Base-by-base conservation (phyloP, 2,888 invertebrate genomes). In the Drosophila parthenogenetica region DNA sequence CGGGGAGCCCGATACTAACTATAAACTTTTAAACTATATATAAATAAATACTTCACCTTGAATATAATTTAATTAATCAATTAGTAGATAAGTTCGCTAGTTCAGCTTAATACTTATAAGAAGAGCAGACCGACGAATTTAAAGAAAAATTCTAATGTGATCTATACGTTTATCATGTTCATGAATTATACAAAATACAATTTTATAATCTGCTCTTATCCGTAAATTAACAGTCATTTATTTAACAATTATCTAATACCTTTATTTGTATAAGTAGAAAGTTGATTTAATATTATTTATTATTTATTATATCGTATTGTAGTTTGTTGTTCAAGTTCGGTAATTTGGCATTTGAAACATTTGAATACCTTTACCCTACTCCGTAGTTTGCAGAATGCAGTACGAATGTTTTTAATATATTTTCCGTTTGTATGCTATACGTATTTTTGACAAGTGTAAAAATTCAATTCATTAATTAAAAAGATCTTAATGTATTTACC, bases 361-460 rank as follows among this genome's bases (percentile, higher is more conserved):
- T 62, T 40, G 22, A 59, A 10, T 50, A 32, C 40, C 40, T 42
- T 51, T 49, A 53, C 19, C 43, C 32, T 8, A 51, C 40, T 48
- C 54, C 39, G 49, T 43, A 63, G 66, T 55, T 40, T 51, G 42
- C 62, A 53, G 49, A 58, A 60, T 71, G 51, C 40, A 50, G 50
- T 46, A 67, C 48, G 39, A 19, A 39, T 58, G 48, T 58, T 25
- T 48, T 40, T 48, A 25, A n/a, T 14, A 10, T 22, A 65, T 72
- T 64, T 63, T 67, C 3, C 19, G 42, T 63, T 67, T 75, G 53
- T 67, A 72, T 58, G 58, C 64, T 49, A 75, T 60, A 51, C 45
- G 40, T 67, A 54, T 57, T 50, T 46, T 66, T 67, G 19, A 66
- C 8, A 10, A 61, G 45, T 67, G 25, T 53, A 45, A 60, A 57